Conservation (phyloP, 2,888 invertebrate genomes). For the Lumbricus terrestris region DNA sequence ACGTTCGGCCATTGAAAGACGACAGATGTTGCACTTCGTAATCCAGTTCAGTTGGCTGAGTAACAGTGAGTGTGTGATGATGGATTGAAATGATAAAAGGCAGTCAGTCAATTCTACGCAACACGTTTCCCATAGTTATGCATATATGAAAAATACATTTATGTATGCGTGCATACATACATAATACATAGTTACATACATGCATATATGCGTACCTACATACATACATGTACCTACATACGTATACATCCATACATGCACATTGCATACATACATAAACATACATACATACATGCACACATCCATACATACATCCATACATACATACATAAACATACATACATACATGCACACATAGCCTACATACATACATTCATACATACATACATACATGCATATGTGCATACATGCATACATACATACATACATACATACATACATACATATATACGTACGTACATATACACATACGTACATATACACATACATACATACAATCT, state of each 20-base stretch:
- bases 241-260: conserved; percentile 14
- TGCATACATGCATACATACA: conserved; percentile 18
- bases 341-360: conserved; percentile 16
- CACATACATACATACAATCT: neutral
- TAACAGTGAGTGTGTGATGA: no score
- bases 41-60: no score
- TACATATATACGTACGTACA: conserved; percentile 8
- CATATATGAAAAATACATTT: no score
- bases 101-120: no score
- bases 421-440: conserved; percentile 24
- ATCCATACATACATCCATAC: conserved; percentile 15
- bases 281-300: neutral
- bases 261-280: conserved; percentile 20
- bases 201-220: neutral
- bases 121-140: no score
- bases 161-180: no score
- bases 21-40: no score
- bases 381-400: conserved; percentile 23
- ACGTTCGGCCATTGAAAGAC: no score
- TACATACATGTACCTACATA: conserved; percentile 5
- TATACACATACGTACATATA: neutral
- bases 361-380: conserved; percentile 22
- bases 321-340: conserved; percentile 9
- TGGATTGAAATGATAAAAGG: no score
- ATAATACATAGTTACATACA: neutral